Conservation (phyloP, 2,797 vertebrate species). For the Rhincodon typus region DNA sequence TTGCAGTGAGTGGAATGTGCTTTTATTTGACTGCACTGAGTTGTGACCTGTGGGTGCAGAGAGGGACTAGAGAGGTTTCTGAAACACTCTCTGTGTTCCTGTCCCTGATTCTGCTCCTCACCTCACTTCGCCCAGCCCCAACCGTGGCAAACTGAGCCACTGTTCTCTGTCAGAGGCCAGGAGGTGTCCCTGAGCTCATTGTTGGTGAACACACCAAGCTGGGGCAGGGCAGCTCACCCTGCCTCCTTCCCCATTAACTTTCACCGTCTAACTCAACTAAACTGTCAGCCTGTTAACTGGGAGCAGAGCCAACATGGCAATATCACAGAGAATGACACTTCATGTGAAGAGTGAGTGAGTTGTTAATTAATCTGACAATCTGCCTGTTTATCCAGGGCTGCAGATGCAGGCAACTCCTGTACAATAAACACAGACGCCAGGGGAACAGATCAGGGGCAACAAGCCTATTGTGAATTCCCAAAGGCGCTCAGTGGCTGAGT, state of each 20-base stretch:
- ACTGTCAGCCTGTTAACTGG: background rate
- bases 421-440: background rate
- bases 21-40: conserved; percentile 28
- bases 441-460: background rate
- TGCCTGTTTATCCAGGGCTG: background rate
- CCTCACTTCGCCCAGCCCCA: background rate
- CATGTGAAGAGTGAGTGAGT: background rate
- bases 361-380: background rate
- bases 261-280: too few relatives aligned
- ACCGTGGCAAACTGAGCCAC: too few relatives aligned
- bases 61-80: too few relatives aligned
- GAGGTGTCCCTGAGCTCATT: background rate
- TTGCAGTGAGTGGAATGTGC: background rate
- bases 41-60: background rate
- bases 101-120: too few relatives aligned
- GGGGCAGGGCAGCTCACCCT: background rate
- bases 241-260: background rate
- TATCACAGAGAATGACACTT: background rate
- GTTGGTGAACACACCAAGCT: conserved; percentile 35
- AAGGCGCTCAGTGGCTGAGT: background rate
- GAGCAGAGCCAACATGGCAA: background rate
- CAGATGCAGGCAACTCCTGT: background rate
- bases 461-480: background rate
- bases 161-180: too few relatives aligned
- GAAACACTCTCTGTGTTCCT: too few relatives aligned